Evolutionary conservation across 2,113 vertebrate genomes (phyloP).

Genomic region (Triplophysa siluroides): DNA sequence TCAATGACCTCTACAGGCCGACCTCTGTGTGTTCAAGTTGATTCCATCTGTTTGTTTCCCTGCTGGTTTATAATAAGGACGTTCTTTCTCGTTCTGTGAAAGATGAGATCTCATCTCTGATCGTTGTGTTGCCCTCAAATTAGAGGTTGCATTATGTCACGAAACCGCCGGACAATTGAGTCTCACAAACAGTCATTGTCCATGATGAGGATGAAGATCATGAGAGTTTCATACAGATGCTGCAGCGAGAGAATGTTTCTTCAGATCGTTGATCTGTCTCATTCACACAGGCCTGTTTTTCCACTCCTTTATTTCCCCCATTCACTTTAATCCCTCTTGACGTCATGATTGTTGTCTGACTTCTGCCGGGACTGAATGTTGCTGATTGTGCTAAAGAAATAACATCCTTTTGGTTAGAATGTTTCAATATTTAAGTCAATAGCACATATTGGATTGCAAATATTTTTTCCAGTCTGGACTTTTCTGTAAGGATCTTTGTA

Average conservation of each 20-base stretch:
- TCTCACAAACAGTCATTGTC: constrained; percentile 34
- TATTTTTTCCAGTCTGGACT: too few species aligned
- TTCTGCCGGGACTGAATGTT: neutral
- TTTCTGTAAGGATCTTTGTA: neutral
- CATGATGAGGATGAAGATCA: neutral
- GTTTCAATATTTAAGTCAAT: neutral
- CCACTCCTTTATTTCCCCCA: neutral
- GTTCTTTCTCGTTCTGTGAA: constrained; percentile 28
- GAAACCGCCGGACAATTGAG: constrained; percentile 51
- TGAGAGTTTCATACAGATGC: neutral
- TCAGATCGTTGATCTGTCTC: neutral
- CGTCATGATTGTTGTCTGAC: neutral
- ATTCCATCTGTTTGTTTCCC: neutral
- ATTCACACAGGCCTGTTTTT: neutral
- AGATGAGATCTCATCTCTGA: constrained; percentile 23
- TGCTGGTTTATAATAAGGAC: neutral
- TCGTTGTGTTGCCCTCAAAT: constrained; percentile 40
- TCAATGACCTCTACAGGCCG: too few species aligned
- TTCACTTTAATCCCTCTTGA: neutral
- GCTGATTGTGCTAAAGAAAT: neutral
- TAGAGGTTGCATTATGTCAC: constrained; percentile 47
- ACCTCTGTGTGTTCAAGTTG: too few species aligned
- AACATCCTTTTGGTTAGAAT: neutral
- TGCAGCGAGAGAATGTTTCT: neutral
- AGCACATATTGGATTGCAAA: too few species aligned